Percentiles rank a stretch among this genome's conserved stretches.
Conservation (phyloP, 2,797 vertebrate species). For the Hoplostethus mediterraneus region DNA sequence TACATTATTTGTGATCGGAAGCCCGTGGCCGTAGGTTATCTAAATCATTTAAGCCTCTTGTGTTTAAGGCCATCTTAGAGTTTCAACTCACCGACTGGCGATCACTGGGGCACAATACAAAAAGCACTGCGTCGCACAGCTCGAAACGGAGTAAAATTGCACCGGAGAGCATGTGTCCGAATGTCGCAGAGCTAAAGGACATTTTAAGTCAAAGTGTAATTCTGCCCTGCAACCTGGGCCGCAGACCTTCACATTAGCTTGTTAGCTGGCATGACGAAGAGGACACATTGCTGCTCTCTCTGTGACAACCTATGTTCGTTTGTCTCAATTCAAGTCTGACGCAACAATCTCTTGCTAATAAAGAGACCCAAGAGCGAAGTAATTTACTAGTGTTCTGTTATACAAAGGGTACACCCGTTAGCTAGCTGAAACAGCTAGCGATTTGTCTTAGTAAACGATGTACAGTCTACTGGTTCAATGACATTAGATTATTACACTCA, state of each 20-base stretch:
- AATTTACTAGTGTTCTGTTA: conserved; percentile 28
- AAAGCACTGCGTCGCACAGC: neutral
- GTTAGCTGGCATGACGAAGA: conserved; percentile 56
- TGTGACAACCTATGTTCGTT: neutral
- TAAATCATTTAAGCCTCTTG: conserved; percentile 32
- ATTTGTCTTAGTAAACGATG: conserved; percentile 5
- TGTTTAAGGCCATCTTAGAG: conserved; percentile 6
- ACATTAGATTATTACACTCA: conserved; percentile 48
- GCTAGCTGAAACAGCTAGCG: conserved; percentile 16
- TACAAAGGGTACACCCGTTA: conserved; percentile 36
- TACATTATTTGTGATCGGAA: neutral
- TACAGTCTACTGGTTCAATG: conserved; percentile 67
- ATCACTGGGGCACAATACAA: neutral
- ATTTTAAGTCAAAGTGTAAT: conserved; percentile 24
- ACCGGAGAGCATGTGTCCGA: conserved; percentile 5
- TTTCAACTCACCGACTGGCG: neutral
- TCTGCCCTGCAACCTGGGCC: conserved; percentile 63
- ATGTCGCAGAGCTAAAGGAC: conserved; percentile 64
- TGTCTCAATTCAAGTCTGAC: neutral
- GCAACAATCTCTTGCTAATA: neutral
- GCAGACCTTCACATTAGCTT: conserved; percentile 70
- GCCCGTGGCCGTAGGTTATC: neutral
- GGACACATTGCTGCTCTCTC: neutral
- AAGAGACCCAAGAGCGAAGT: neutral
- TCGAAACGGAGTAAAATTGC: conserved; percentile 3